phyloP scores from a whole-genome alignment of 64 coral and sea anemone genomes.

The Exaiptasia diaphana region DNA sequence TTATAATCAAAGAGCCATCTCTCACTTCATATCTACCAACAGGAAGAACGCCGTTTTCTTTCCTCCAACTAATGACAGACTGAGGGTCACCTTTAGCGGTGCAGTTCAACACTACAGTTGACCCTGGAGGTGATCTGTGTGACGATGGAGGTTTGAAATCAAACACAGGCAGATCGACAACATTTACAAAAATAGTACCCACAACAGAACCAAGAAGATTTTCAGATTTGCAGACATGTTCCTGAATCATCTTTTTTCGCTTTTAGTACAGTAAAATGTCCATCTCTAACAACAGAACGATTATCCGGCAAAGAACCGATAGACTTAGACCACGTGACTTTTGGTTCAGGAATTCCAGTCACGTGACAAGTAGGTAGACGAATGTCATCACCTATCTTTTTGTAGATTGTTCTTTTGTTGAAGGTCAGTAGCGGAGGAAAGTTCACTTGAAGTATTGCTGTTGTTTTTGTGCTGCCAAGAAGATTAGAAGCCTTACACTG shows the following conservation, averaged over 20 bases:
- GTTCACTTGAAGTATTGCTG: too few relatives aligned
- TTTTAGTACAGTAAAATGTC: not conserved
- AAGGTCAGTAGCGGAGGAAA: constrained; percentile 1
- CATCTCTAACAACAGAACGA: not conserved
- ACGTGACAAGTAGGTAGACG: constrained; percentile 17
- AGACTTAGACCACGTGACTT: constrained; percentile 31
- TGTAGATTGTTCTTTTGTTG: not conserved
- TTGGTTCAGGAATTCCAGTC: constrained; percentile 26
- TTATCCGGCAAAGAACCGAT: not conserved
- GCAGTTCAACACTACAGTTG: constrained; percentile 15
- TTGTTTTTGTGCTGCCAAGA: too few relatives aligned
- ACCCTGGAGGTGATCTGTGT: not conserved
- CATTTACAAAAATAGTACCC: not conserved
- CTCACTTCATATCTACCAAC: not conserved
- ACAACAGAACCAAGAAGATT: constrained; percentile 38
- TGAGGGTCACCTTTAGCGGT: constrained; percentile 43
- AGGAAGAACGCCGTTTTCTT: not conserved
- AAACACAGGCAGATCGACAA: not conserved
- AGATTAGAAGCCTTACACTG: too few relatives aligned
- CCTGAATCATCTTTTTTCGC: constrained; percentile 1
- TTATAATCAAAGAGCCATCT: constrained; percentile 7
- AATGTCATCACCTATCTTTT: not conserved
- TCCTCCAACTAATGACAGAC: constrained; percentile 52
- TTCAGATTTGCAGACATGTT: constrained; percentile 16
- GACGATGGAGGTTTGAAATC: constrained; percentile 1